These are phyloP conservation scores for Stichopus chloronotus DNA, from an alignment of 35 echinoderm and acorn worm species.

Conservation along the genomic window DNA sequence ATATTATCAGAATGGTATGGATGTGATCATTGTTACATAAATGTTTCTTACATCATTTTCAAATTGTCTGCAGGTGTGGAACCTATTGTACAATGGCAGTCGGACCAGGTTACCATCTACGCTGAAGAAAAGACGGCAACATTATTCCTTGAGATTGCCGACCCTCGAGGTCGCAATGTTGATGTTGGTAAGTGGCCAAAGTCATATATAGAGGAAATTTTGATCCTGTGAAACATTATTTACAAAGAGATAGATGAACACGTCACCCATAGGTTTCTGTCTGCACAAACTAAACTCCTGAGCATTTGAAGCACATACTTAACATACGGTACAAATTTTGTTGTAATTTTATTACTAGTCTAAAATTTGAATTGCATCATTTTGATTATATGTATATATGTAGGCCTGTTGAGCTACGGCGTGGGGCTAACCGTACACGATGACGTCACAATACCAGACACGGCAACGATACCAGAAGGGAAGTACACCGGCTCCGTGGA, in stretches of 20 bases:
- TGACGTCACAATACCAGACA: slow-evolving; percentile 10
- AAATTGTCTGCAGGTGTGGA: neutral
- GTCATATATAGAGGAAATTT: neutral
- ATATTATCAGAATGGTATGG: too few relatives aligned
- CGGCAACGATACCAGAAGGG: slow-evolving; percentile 15
- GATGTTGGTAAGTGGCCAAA: neutral
- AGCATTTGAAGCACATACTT: too few relatives aligned
- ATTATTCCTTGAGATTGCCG: neutral
- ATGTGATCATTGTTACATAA: too few relatives aligned
- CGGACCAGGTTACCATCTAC: slow-evolving; percentile 43
- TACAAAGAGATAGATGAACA: too few relatives aligned
- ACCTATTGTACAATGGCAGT: slow-evolving; percentile 32
- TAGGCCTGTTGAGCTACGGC: slow-evolving; percentile 29
- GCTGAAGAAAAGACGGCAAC: slow-evolving; percentile 5
- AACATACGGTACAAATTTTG: too few relatives aligned
- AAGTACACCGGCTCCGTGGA: slow-evolving; percentile 24
- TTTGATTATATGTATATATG: too few relatives aligned
- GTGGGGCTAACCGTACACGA: neutral
- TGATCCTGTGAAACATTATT: neutral
- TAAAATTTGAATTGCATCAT: too few relatives aligned
- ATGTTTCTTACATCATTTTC: neutral
- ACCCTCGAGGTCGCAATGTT: neutral
- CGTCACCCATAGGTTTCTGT: too few relatives aligned
- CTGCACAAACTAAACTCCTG: too few relatives aligned
- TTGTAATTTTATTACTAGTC: too few relatives aligned